Evolutionary conservation across 37 sponge, comb jelly and placozoan species (phyloP).

Genomic region (Oscarella lobularis): DNA sequence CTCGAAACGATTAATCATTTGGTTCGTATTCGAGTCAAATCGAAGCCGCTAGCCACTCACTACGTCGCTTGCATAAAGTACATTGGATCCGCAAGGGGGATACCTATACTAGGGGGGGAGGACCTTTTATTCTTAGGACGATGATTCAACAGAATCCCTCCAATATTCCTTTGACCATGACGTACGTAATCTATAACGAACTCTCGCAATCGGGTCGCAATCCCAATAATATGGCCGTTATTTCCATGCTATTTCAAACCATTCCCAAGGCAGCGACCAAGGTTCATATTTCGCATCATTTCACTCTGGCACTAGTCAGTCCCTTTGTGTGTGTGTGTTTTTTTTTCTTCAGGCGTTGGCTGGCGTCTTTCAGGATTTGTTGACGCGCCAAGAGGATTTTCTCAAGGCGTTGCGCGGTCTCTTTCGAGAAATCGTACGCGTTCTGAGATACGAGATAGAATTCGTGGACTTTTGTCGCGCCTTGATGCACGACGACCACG

Average conservation of each 20-base stretch:
- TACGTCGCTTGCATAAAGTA: conserved; percentile 58
- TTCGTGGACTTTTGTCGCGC: conserved; percentile 44
- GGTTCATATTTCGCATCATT: too few relatives aligned
- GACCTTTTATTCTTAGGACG: conserved; percentile 30
- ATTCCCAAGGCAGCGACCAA: conserved; percentile 54
- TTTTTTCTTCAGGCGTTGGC: conserved; percentile 30
- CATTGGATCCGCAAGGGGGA: background rate
- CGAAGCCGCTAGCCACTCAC: conserved; percentile 74
- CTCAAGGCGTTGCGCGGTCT: conserved; percentile 52
- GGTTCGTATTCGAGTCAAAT: conserved; percentile 59
- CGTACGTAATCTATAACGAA: conserved; percentile 63
- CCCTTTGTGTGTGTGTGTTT: background rate
- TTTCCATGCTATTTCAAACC: conserved; percentile 46
- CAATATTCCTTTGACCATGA: conserved; percentile 44
- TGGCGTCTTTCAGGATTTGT: conserved; percentile 54
- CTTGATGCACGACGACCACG: conserved; percentile 63
- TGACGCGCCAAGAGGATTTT: conserved; percentile 61
- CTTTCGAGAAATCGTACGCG: conserved; percentile 67
- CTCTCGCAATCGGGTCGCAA: conserved; percentile 49
- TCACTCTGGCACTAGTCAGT: too few relatives aligned
- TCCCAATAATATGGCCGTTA: conserved; percentile 67
- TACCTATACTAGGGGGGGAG: background rate
- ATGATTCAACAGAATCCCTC: conserved; percentile 45
- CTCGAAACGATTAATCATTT: conserved; percentile 55
- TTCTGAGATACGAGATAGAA: conserved; percentile 52